A percentile compares a stretch with the other conserved stretches of the same genome.
These are phyloP conservation scores for Pseudomugil tenellus DNA, from an alignment of 2,797 vertebrate species.

Conservation along the genomic window DNA sequence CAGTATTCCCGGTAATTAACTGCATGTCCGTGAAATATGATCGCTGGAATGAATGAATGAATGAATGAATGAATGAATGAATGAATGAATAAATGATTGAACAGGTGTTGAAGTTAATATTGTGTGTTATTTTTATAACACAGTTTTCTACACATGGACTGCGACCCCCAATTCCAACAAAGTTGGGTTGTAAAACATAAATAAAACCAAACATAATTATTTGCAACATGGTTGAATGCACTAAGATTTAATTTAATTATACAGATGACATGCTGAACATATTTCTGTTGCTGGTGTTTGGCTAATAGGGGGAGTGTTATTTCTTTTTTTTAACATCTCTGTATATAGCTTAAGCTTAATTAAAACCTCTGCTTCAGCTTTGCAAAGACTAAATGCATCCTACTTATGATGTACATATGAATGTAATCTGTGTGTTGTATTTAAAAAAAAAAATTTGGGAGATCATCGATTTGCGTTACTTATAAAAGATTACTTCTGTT, in stretches of 20 bases:
- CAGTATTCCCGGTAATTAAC: background rate
- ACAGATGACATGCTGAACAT: background rate
- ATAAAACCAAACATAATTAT: too few relatives aligned
- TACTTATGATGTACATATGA: too few relatives aligned
- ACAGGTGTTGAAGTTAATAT: too few relatives aligned
- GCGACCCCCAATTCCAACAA: too few relatives aligned
- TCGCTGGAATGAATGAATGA: too few relatives aligned
- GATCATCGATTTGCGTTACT: background rate
- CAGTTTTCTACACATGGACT: too few relatives aligned
- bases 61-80: too few relatives aligned
- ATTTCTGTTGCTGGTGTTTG: background rate
- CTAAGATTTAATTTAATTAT: background rate
- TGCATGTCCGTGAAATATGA: background rate
- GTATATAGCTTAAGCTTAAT: background rate
- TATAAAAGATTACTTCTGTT: background rate
- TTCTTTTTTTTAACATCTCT: background rate
- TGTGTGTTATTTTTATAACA: too few relatives aligned
- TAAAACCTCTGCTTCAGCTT: background rate
- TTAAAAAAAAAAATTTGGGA: background rate
- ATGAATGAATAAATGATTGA: too few relatives aligned
- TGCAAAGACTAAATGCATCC: background rate
- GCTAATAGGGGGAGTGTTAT: background rate
- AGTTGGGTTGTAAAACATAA: too few relatives aligned
- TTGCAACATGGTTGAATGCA: background rate
- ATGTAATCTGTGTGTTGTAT: background rate